phyloP scores from a whole-genome alignment of 2,113 vertebrate genomes.

The Anthoscopus minutus region DNA sequence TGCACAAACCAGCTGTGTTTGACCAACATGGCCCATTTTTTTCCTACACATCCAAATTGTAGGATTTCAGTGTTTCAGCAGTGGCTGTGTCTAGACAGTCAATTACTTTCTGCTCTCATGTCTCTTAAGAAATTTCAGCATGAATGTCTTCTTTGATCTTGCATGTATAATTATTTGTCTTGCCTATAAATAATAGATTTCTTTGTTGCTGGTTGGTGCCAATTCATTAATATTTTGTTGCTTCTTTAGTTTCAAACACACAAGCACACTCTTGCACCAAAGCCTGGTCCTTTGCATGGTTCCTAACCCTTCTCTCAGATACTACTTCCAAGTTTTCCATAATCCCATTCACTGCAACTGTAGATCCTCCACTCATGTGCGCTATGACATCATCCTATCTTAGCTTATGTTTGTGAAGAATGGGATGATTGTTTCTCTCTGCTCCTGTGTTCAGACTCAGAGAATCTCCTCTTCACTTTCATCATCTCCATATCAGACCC shows the following conservation, averaged over 20 bases:
- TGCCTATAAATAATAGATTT: conserved; percentile 41
- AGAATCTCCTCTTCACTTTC: not conserved
- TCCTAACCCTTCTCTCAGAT: not conserved
- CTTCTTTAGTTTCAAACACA: conserved; percentile 3
- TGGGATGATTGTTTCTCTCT: not conserved
- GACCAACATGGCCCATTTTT: not conserved
- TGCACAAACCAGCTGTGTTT: not conserved
- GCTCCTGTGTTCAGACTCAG: not conserved
- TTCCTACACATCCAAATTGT: not conserved
- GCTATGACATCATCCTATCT: not conserved
- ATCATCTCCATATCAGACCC: not conserved
- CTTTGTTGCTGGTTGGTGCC: conserved; percentile 6
- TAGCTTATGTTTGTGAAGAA: not conserved
- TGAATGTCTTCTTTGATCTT: not conserved
- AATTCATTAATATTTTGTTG: conserved; percentile 48
- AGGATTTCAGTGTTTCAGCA: not conserved
- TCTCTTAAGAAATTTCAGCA: not conserved
- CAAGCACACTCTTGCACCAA: not conserved
- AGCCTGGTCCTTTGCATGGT: not conserved
- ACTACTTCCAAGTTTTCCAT: not conserved
- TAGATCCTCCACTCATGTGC: not conserved
- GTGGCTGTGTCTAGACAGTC: conserved; percentile 18
- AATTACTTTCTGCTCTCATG: not conserved
- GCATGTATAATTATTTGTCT: conserved; percentile 41
- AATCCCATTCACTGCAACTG: not conserved